Evolutionary conservation across 2,113 vertebrate genomes (phyloP), one percentile per base, ranked within the genome.

Genomic region (Harpagus bidentatus): DNA sequence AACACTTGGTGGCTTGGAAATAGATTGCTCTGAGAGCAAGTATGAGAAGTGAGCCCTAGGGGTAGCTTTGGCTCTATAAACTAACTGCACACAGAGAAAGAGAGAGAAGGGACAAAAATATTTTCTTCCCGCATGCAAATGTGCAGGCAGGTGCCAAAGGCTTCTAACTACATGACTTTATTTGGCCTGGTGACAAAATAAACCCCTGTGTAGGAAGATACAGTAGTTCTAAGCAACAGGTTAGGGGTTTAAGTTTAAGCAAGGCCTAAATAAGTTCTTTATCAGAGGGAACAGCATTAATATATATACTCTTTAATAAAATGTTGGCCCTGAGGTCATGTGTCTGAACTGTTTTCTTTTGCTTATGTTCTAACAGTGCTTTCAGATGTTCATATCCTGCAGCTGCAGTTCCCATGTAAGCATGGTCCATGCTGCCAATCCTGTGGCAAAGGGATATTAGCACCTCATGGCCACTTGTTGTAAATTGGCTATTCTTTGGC

Each of bases 31-130:
- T 0, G 3, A 67, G 63, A 86, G 77, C 62, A 72, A 91, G 38
- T 2, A 23, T 50, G 40, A 88, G 84, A n/a, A 80, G 31, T 2
- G 48, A 95, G 91, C 94, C 90, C 85, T 63, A 76, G 71, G 95
- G 86, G 94, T 86, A 93, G 89, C 73, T 96, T 97, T 94, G 92
- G 76, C 86, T 93, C 90, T 92, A 26, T 67, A 65, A 93, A 92
- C 48, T 67, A 45, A 45, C 71, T 78, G 66, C 82, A 65, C 32
- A 71, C 25, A 16, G 86, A 69, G 61, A 86, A 79, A 87, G 50
- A 70, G 70, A 84, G 84, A 66, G 40, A 69, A 82, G 3, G 71
- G 58, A 88, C 82, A 89, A 62, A 95, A 95, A 71, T 78, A 80
- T 84, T 92, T 96, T 90, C 65, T 70, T 93, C 62, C 67, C 90